phyloP scores from a whole-genome alignment of 2,797 vertebrate species.

The Gadopsis marmoratus region DNA sequence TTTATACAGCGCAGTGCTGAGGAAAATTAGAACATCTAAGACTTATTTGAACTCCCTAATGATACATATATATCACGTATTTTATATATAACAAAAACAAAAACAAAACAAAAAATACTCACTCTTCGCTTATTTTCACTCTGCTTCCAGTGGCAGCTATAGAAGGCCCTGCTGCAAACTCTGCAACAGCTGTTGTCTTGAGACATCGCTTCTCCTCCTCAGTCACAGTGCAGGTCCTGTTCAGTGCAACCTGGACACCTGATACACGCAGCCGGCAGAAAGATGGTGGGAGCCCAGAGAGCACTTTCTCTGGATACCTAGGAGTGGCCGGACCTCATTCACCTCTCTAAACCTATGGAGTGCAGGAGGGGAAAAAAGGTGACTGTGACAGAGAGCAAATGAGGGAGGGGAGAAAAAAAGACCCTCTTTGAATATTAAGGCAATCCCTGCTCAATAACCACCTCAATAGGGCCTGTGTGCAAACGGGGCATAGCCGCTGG shows the following conservation, averaged over 20 bases:
- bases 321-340: slow-evolving; percentile 34
- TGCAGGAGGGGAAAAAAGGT: neutral
- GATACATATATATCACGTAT: too few species aligned
- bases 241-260: slow-evolving; percentile 26
- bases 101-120: slow-evolving; percentile 40
- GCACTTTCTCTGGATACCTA: slow-evolving; percentile 26
- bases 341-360: slow-evolving; percentile 38
- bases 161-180: slow-evolving; percentile 85
- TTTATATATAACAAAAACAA: too few species aligned
- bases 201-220: slow-evolving; percentile 60
- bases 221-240: slow-evolving; percentile 16
- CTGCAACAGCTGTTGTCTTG: slow-evolving; percentile 63
- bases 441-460: slow-evolving; percentile 53
- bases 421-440: slow-evolving; percentile 56
- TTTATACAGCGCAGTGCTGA: neutral
- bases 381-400: slow-evolving; percentile 45
- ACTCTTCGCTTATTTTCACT: slow-evolving; percentile 71
- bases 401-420: slow-evolving; percentile 14
- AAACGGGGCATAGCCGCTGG: slow-evolving; percentile 37
- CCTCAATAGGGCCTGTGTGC: slow-evolving; percentile 68
- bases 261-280: slow-evolving; percentile 37
- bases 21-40: neutral
- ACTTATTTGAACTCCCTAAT: neutral
- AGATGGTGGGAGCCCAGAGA: slow-evolving; percentile 5
- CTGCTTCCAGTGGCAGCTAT: slow-evolving; percentile 88